A percentile compares a stretch with the other conserved stretches of the same genome.
phyloP scores from a whole-genome alignment of 2,797 vertebrate genomes.

The Chromobotia macracanthus region DNA sequence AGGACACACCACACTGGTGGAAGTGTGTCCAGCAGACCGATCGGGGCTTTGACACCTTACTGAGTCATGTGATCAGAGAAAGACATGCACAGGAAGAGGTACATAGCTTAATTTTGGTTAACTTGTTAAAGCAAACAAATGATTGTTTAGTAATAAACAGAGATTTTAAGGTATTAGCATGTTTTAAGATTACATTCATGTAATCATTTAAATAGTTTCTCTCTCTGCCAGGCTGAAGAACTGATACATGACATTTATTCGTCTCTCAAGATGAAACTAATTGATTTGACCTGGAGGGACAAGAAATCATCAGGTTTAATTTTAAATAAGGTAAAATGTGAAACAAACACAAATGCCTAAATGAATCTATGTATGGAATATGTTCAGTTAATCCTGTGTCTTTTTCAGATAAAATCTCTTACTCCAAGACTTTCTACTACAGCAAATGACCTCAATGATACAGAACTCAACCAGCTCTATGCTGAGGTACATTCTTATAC shows the following conservation, averaged over 20 bases:
- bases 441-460: slow-evolving; percentile 50
- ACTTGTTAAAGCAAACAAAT: background rate
- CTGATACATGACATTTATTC: slow-evolving; percentile 71
- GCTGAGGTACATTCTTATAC: slow-evolving; percentile 65
- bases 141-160: background rate
- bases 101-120: background rate
- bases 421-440: slow-evolving; percentile 68
- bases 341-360: background rate
- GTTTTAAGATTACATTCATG: background rate
- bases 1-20: slow-evolving; percentile 75
- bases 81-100: slow-evolving; percentile 66
- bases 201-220: background rate
- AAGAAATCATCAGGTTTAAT: slow-evolving; percentile 56
- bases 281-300: slow-evolving; percentile 68
- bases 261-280: slow-evolving; percentile 70
- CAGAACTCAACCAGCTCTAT: slow-evolving; percentile 69
- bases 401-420: slow-evolving; percentile 70
- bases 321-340: slow-evolving; percentile 71
- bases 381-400: background rate
- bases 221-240: slow-evolving; percentile 70
- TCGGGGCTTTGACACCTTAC: slow-evolving; percentile 72
- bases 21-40: slow-evolving; percentile 74
- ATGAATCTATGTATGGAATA: background rate
- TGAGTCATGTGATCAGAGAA: slow-evolving; percentile 67
- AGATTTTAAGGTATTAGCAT: background rate